Percentiles rank a stretch among this genome's conserved stretches.
Evolutionary conservation across 2,888 invertebrate genomes (phyloP).

Genomic region (Athalia cordata): DNA sequence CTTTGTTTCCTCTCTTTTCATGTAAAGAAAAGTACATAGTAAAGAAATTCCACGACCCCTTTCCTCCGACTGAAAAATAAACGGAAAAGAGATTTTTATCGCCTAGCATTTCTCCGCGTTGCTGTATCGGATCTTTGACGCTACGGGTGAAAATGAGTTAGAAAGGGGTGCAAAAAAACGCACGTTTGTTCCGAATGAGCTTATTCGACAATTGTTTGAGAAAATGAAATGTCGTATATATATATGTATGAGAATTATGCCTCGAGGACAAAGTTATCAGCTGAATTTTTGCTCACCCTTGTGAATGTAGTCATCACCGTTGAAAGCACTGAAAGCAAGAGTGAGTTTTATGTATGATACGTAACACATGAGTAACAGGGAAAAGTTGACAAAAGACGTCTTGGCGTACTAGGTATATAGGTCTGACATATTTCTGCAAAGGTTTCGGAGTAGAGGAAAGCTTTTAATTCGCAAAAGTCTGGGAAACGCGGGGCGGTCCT

Average conservation of each 20-base stretch:
- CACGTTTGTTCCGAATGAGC: too few species aligned
- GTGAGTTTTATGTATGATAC: not conserved
- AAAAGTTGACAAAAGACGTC: too few species aligned
- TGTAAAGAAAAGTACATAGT: not conserved
- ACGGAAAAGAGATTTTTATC: constrained; percentile 3
- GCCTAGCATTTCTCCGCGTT: not conserved
- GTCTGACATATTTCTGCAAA: not conserved
- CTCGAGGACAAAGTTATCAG: not conserved
- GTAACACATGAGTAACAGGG: too few species aligned
- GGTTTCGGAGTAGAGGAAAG: constrained; percentile 16
- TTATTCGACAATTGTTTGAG: too few species aligned
- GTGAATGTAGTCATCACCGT: not conserved
- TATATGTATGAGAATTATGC: not conserved
- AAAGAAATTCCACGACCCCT: not conserved
- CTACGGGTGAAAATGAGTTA: too few species aligned
- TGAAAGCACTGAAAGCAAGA: not conserved
- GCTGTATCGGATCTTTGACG: not conserved
- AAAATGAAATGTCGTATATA: too few species aligned
- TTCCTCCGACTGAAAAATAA: not conserved
- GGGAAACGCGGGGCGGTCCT: constrained; percentile 38
- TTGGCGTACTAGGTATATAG: too few species aligned
- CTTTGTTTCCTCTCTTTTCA: constrained; percentile 11
- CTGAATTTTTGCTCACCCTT: not conserved
- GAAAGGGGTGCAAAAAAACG: too few species aligned
- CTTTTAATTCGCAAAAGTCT: constrained; percentile 47